Base-by-base conservation (phyloP, 1,140 invertebrate genomes). In the Diuraphis noxia region DNA sequence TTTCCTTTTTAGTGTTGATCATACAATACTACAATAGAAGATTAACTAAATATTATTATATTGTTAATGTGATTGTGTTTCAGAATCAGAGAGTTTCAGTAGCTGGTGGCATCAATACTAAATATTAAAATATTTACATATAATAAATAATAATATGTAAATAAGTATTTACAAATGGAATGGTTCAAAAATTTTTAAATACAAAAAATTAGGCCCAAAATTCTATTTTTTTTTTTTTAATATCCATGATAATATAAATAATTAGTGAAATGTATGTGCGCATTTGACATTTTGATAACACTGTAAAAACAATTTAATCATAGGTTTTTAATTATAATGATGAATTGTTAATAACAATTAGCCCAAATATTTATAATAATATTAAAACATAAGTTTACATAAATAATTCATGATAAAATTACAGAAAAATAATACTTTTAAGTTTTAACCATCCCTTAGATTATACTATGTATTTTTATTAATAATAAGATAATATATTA, bases 291-390 rank as follows among this genome's bases (percentile, higher is more conserved):
- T 86, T 36, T 86, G 19, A n/a, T 85, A n/a, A n/a, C n/a, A n/a
- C n/a, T n/a, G n/a, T n/a, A n/a, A n/a, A n/a, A n/a, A n/a, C n/a
- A n/a, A n/a, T 86, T 72, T 36, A 36, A 52, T 86, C 25, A 52
- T 49, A 86, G 17, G 13, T 52, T 49, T 52, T 25, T 36, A 52
- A 86, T 52, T 25, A 49, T 36, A 86, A 86, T 52, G 9, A 85
- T n/a, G 5, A 23, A 85, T 85, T 4, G n/a, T 46, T 86, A 52
- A 38, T 52, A 86, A 86, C 34, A 86, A 86, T 86, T 86, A 86
- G 17, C 43, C 43, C 82, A 86, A 86, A 21, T 36, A 52, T 52
- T 86, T 77, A 77, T 77, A 36, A 34, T 77, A 43, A 43, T 84
- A 84, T 84, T 84, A 1, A 43, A 84, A 43, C 25, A 82, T 82